Base-by-base conservation (phyloP, 2,888 invertebrate species). In the Pecten maximus region DNA sequence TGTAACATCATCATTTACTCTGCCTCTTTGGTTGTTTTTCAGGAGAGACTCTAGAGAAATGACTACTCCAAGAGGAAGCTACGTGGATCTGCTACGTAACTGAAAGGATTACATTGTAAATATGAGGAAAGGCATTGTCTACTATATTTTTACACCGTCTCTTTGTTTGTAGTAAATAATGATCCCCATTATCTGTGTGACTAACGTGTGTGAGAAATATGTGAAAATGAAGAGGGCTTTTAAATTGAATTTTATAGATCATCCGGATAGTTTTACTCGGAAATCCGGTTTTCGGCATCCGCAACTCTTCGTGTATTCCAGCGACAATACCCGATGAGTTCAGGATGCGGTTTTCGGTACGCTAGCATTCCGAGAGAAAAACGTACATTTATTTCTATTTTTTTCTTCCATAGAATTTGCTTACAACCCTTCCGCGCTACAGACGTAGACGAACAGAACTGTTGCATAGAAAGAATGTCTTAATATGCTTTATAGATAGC, bases 121-220 rank as follows among this genome's bases (percentile, higher is more conserved):
- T 74, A 74, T 74, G 12, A 74, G 35, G 74, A 54, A 54, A 54
- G 54, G 54, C 54, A 23, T 54, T 54, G 23, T n/a, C n/a, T n/a
- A 23, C 19, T 74, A 35, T 74, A 74, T 74, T 74, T 74, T 74
- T 74, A 74, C 74, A 74, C 74, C 35, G 35, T 74, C 35, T 74
- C 74, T 54, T 35, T 28, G 12, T 74, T 19, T 54, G 19, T 54
- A 54, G 0, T 54, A 19, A 23, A 23, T 54, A 19, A 54, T 10
- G 74, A 35, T 15, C 74, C 35, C 28, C n/a, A 6, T 74, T 2
- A 15, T 74, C 28, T 74, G 35, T 2, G 74, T 74, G 23, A n/a
- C 60, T n/a, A 60, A 2, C 23, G 74, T 74, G 28, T 74, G 74
- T 35, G 74, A 74, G 74, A 28, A 74, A 74, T 74, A 35, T 74